Evolutionary conservation across 2,888 invertebrate species (phyloP).

Genomic region (Choristoneura rosaceana): DNA sequence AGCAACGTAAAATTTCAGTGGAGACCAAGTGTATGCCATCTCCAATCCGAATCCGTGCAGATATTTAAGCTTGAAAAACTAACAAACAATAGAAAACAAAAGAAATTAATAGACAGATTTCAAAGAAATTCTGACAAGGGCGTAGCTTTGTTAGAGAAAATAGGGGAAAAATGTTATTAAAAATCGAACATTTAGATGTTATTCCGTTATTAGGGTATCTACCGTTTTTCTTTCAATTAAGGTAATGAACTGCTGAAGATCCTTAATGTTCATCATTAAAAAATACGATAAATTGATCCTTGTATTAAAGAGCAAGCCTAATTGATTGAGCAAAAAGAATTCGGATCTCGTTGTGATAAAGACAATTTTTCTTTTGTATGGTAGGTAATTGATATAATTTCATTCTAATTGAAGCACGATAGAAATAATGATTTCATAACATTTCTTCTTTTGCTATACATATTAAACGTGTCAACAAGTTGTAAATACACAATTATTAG

Average conservation of each 20-base stretch:
- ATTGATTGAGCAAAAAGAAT: slow-evolving; percentile 29
- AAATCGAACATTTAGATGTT: too few relatives aligned
- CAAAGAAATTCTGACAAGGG: too few relatives aligned
- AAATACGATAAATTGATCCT: slow-evolving; percentile 28
- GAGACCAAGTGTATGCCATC: too few relatives aligned
- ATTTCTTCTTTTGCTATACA: too few relatives aligned
- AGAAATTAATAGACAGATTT: too few relatives aligned
- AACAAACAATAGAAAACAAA: too few relatives aligned
- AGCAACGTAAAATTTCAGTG: too few relatives aligned
- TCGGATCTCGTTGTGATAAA: neutral
- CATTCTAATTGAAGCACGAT: neutral
- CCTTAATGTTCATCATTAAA: slow-evolving; percentile 18
- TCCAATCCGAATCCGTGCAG: too few relatives aligned
- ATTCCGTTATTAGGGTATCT: neutral
- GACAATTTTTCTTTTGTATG: neutral
- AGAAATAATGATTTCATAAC: neutral
- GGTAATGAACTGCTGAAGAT: slow-evolving; percentile 20
- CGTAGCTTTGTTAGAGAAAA: too few relatives aligned
- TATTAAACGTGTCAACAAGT: too few relatives aligned
- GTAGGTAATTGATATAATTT: neutral
- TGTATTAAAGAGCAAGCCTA: slow-evolving; percentile 15
- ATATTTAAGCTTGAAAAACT: too few relatives aligned
- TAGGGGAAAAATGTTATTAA: neutral
- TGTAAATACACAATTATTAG: too few relatives aligned
- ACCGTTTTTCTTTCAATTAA: slow-evolving; percentile 20